These are phyloP conservation scores for Parauchenoglanis punctatus DNA, from an alignment of 2,797 vertebrate genomes.

Conservation along the genomic window DNA sequence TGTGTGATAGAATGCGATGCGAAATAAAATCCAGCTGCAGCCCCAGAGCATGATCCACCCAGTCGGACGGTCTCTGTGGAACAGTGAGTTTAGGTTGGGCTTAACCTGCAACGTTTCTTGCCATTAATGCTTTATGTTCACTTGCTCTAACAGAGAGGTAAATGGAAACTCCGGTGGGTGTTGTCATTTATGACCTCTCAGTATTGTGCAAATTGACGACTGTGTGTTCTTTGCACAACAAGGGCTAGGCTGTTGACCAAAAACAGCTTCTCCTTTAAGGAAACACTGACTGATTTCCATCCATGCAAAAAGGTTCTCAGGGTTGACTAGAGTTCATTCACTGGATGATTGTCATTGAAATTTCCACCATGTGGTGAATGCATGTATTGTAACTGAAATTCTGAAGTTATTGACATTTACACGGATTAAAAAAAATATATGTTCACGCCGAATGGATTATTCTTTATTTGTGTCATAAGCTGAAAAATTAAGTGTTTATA, in stretches of 20 bases:
- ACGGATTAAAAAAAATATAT: neutral
- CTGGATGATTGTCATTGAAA: neutral
- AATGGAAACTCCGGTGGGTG: slow-evolving; percentile 5
- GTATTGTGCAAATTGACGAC: slow-evolving; percentile 4
- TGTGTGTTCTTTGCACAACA: neutral
- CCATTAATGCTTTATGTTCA: slow-evolving; percentile 6
- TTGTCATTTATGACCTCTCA: neutral
- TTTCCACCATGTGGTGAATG: neutral
- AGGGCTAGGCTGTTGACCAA: slow-evolving; percentile 5
- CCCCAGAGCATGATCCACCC: neutral
- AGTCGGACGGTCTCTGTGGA: neutral
- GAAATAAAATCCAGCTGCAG: neutral
- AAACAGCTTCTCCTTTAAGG: slow-evolving; percentile 12
- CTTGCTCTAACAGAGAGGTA: neutral
- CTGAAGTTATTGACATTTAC: neutral
- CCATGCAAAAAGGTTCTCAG: neutral
- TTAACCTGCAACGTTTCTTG: slow-evolving; percentile 14
- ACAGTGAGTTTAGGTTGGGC: slow-evolving; percentile 24
- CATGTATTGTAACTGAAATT: neutral
- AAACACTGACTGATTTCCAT: slow-evolving; percentile 10
- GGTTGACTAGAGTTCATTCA: neutral
- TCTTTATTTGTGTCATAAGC: neutral
- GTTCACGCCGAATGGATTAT: neutral
- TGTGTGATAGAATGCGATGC: neutral
- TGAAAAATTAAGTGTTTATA: neutral